These are phyloP conservation scores for Saccopteryx leptura DNA, from an alignment of 2,113 vertebrate genomes.

Conservation along the genomic window DNA sequence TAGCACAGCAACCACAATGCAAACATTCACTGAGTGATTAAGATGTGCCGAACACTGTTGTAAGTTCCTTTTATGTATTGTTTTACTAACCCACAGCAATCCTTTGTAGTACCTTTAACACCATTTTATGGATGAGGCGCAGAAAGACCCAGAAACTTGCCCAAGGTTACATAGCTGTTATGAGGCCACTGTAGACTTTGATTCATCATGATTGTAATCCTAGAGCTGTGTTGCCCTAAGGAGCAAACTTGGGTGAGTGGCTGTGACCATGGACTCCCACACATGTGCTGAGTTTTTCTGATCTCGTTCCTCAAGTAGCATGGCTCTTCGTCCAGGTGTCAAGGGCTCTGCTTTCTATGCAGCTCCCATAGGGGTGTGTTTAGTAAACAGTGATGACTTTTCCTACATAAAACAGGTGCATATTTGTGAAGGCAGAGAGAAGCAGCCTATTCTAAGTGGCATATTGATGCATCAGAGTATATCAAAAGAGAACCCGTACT, in stretches of 20 bases:
- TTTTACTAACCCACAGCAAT: neutral
- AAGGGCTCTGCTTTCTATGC: neutral
- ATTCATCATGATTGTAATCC: no score
- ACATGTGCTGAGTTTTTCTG: neutral
- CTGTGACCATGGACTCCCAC: no score
- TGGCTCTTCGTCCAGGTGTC: neutral
- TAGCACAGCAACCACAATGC: neutral
- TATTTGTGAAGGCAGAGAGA: neutral
- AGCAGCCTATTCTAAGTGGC: neutral
- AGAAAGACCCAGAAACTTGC: neutral
- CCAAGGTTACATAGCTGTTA: neutral
- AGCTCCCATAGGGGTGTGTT: neutral
- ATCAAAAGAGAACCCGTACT: neutral
- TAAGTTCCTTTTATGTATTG: neutral
- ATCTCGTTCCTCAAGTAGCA: neutral
- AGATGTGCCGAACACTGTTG: neutral
- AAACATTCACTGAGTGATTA: neutral
- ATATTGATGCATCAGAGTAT: neutral
- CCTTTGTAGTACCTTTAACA: neutral
- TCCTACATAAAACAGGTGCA: neutral
- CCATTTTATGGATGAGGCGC: neutral
- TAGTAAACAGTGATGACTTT: neutral
- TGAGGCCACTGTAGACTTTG: rapidly evolving
- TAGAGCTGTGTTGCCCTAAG: neutral
- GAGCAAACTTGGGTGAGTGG: neutral